Evolutionary conservation across 1,140 invertebrate species (phyloP), one percentile per base, ranked within the genome.

Genomic region (Sitobion miscanthi): DNA sequence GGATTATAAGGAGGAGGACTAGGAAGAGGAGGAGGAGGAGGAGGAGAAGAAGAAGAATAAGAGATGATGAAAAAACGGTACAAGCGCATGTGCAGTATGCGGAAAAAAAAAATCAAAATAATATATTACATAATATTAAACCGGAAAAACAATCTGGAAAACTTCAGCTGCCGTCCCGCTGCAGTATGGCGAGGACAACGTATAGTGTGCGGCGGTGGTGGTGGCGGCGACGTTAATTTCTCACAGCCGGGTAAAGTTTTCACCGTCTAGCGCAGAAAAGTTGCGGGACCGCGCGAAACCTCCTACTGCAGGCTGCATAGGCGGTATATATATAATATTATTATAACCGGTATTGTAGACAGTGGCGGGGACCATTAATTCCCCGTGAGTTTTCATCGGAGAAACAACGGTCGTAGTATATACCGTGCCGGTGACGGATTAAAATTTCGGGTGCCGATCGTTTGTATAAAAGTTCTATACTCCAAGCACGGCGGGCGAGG

Each of bases 401-500:
- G 62, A 38, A 35, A 91, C 90, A 47, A 82, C 69, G 69, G 45
- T 17, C 9, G 62, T 69, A 42, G 42, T 42, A 35, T 35, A 42
- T 42, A 8, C 47, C 1, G 90, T 91, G 90, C 90, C 42, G 17
- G 62, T 52, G 90, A 82, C 90, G 69, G 90, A 92, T 92, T 92
- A 92, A 92, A 92, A 92, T 92, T 92, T 83, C 90, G 17, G 69
- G 35, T 38, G 90, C 90, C 90, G 90, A 92, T 83, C 90, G 47
- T 83, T 83, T 83, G 82, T 77, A 47, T 90, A 90, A 92, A 92
- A 92, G 90, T 92, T 92, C 38, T 83, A 77, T 17, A 17, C 30
- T n/a, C 3, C 30, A 77, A n/a, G 30, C 30, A 5, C 88, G 38
- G 8, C 88, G 5, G 8, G n/a, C 49, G 45, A 7, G 83, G 83